Percentiles rank a stretch among this genome's conserved stretches.
Conservation (phyloP, 2,888 invertebrate genomes). For the Rhaphigaster nebulosa region DNA sequence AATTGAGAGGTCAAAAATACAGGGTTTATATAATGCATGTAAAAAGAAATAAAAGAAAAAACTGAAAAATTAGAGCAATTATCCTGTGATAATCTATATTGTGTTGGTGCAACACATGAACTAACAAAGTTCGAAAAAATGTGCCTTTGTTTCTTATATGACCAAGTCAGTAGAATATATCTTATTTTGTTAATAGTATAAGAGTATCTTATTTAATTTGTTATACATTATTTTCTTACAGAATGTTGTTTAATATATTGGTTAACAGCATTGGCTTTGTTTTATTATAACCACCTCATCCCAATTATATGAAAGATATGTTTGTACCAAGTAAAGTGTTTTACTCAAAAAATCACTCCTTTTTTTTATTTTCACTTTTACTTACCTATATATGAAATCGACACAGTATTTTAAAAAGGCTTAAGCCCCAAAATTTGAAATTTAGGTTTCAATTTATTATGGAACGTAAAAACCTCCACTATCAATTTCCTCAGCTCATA, state of each 20-base stretch:
- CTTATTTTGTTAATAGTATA: background rate
- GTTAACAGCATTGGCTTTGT: background rate
- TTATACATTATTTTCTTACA: constrained; percentile 41
- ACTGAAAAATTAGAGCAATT: background rate
- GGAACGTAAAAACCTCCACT: no score
- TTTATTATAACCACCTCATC: background rate
- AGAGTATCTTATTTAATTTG: constrained; percentile 24
- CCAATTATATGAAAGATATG: no score
- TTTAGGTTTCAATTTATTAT: no score
- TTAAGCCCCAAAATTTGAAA: no score
- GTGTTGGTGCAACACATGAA: background rate
- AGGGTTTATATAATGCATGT: background rate
- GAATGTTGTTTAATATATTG: constrained; percentile 43
- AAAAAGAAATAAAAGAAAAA: background rate
- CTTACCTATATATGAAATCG: no score
- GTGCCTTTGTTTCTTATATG: constrained; percentile 3
- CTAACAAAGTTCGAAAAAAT: background rate
- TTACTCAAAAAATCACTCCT: no score
- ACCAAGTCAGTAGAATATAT: constrained; percentile 20
- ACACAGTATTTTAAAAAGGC: no score
- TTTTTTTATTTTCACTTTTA: no score
- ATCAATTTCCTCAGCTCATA: no score
- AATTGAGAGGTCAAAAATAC: background rate
- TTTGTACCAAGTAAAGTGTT: no score
- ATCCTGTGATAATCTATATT: constrained; percentile 7